phyloP scores from a whole-genome alignment of 2,113 vertebrate genomes.

The Psettodes erumei region DNA sequence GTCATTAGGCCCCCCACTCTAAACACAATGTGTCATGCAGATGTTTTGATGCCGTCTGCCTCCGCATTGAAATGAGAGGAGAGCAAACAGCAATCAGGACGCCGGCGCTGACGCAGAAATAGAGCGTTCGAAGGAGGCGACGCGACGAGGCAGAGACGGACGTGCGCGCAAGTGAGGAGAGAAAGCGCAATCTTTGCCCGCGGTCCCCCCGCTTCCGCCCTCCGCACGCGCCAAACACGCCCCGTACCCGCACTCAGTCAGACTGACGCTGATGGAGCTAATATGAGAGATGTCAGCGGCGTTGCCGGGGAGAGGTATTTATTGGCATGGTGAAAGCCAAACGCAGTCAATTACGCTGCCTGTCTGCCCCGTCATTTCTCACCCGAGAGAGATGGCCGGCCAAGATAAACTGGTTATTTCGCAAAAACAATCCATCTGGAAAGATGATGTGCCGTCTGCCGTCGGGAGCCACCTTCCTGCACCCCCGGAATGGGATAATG shows the following conservation, averaged over 20 bases:
- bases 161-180: neutral
- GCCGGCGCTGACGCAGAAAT: neutral
- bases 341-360: conserved; percentile 79
- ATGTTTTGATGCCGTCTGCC: conserved; percentile 56
- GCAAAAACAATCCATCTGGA: conserved; percentile 80
- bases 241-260: conserved; percentile 50
- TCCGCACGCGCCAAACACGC: conserved; percentile 24
- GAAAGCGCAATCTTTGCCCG: conserved; percentile 35
- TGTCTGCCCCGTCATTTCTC: conserved; percentile 80
- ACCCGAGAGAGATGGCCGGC: conserved; percentile 75
- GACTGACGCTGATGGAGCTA: conserved; percentile 71
- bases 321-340: conserved; percentile 80
- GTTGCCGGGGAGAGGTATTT: conserved; percentile 70
- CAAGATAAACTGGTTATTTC: conserved; percentile 81
- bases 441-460: conserved; percentile 66
- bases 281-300: conserved; percentile 58
- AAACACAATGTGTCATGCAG: conserved; percentile 65
- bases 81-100: conserved; percentile 46
- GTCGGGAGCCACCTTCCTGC: conserved; percentile 48
- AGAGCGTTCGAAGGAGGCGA: neutral
- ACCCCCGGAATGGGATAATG: conserved; percentile 59
- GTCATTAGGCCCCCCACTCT: conserved; percentile 56
- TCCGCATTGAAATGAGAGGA: conserved; percentile 39
- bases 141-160: neutral
- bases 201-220: neutral